Conservation (phyloP, 1,140 invertebrate species). For the Panagrolaimus sp. region DNA sequence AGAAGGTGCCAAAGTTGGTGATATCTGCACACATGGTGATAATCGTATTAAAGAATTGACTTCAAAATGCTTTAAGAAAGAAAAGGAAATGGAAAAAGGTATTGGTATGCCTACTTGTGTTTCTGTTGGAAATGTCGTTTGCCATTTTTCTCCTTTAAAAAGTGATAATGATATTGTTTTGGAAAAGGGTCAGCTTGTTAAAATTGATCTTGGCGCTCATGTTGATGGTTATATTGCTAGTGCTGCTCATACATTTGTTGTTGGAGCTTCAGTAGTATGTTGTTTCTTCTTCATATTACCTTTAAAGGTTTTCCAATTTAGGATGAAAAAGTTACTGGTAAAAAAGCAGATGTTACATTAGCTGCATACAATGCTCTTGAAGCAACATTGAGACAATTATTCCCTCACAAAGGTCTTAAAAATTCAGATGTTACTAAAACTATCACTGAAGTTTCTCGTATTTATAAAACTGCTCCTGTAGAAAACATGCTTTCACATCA, state of each 20-base stretch:
- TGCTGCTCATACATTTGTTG: constrained; percentile 86
- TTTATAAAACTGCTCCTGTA: constrained; percentile 90
- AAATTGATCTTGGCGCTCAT: constrained; percentile 97
- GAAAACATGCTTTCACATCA: constrained; percentile 98
- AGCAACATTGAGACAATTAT: constrained; percentile 81
- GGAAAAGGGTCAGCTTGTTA: constrained; percentile 88
- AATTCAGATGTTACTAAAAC: constrained; percentile 65
- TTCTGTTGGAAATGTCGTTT: constrained; percentile 97
- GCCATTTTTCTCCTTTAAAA: constrained; percentile 90
- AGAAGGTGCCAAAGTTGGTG: constrained; percentile 76
- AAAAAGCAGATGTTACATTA: constrained; percentile 86
- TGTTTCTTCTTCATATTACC: constrained; percentile 13
- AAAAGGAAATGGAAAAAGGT: constrained; percentile 67
- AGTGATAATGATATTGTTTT: constrained; percentile 81
- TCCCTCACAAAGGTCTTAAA: constrained; percentile 77
- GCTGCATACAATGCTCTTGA: constrained; percentile 90
- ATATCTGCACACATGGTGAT: constrained; percentile 87
- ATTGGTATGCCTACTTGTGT: constrained; percentile 98
- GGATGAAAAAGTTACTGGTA: constrained; percentile 66
- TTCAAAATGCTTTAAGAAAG: constrained; percentile 91
- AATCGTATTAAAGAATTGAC: constrained; percentile 74
- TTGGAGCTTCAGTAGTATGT: constrained; percentile 67
- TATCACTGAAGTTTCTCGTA: constrained; percentile 83
- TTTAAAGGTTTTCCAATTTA: constrained; percentile 18
- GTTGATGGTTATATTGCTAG: constrained; percentile 98